Evolutionary conservation across 2,888 invertebrate genomes (phyloP).

Genomic region (Opisthograptis luteolata): DNA sequence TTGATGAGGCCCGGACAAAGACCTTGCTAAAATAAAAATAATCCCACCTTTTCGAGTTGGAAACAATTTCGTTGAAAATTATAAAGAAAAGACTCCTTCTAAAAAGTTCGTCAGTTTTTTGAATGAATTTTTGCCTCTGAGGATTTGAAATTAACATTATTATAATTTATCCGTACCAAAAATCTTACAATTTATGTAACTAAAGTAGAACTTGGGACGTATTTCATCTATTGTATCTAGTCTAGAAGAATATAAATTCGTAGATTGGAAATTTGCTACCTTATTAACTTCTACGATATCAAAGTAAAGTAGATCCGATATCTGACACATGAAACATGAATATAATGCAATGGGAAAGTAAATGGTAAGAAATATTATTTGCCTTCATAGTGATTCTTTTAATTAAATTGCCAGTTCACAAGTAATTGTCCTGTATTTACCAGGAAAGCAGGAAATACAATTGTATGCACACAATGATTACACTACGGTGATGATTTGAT

Average conservation of each 20-base stretch:
- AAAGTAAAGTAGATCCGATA: too few species aligned
- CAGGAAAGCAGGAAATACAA: constrained; percentile 14
- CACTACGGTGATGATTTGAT: neutral
- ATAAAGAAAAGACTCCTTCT: constrained; percentile 16
- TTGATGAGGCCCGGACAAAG: constrained; percentile 44
- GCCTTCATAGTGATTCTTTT: too few species aligned
- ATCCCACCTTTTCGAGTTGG: constrained; percentile 34
- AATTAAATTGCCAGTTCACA: too few species aligned
- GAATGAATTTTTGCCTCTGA: constrained; percentile 2
- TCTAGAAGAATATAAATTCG: too few species aligned
- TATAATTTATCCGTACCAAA: neutral
- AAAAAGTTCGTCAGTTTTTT: constrained; percentile 7
- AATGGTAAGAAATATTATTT: too few species aligned
- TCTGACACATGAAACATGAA: too few species aligned
- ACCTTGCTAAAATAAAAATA: constrained; percentile 44
- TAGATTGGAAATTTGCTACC: too few species aligned
- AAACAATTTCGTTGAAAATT: constrained; percentile 31
- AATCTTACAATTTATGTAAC: neutral
- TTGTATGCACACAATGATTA: neutral
- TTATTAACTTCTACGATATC: too few species aligned
- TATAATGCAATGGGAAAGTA: too few species aligned
- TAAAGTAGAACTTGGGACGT: neutral
- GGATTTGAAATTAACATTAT: constrained; percentile 1
- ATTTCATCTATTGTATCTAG: too few species aligned
- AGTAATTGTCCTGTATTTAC: constrained; percentile 1